phyloP scores from a whole-genome alignment of 2,888 invertebrate species.

The Drosophila antonietae region DNA sequence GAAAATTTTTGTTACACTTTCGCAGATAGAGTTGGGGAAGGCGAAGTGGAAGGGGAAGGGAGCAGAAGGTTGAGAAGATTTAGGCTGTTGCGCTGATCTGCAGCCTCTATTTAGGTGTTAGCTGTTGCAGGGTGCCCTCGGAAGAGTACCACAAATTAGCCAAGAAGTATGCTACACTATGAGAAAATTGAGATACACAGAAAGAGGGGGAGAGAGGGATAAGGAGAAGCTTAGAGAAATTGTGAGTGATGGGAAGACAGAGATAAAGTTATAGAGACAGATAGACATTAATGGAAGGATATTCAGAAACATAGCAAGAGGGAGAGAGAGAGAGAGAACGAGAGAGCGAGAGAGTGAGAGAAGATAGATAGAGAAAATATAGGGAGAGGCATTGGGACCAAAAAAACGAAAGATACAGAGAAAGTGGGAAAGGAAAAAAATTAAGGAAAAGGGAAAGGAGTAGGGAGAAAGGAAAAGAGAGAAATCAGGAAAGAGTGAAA shows the following conservation, averaged over 20 bases:
- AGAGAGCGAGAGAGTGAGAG: neutral
- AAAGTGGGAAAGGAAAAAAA: no score
- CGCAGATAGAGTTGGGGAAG: neutral
- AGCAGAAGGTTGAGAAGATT: neutral
- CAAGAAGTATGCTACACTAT: neutral
- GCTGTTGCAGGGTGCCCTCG: neutral
- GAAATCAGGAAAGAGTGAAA: no score
- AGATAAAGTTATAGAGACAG: neutral
- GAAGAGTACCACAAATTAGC: neutral
- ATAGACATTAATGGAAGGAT: neutral
- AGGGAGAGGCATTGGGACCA: no score
- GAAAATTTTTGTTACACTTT: constrained; percentile 16
- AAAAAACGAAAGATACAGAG: no score
- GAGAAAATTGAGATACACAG: neutral
- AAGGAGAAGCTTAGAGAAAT: neutral
- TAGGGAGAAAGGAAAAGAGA: no score
- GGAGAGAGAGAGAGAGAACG: neutral
- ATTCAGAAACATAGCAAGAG: neutral
- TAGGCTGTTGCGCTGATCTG: neutral
- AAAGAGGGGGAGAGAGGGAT: neutral
- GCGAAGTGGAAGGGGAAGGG: no score
- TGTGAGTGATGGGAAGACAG: neutral
- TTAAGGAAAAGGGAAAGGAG: no score
- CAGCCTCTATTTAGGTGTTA: constrained; percentile 6
- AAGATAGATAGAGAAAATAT: no score